Percentiles rank a stretch among this genome's conserved stretches.
These are phyloP conservation scores for Pachyuromys duprasi DNA, from an alignment of 2,797 vertebrate genomes.

Conservation along the genomic window DNA sequence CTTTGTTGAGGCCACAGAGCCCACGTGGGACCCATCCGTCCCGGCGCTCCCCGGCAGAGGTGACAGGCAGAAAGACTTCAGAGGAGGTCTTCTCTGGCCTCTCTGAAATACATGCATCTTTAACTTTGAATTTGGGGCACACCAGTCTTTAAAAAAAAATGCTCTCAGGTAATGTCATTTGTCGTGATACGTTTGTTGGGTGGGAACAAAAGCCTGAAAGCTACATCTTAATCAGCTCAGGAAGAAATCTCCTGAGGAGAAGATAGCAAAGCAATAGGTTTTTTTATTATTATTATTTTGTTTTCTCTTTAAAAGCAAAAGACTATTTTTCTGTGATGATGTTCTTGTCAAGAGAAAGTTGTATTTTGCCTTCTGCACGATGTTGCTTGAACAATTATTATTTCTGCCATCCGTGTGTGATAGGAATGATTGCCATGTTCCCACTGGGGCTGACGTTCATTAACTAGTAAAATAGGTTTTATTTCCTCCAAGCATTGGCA, in stretches of 20 bases:
- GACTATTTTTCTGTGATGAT: background rate
- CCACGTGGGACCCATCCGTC: background rate
- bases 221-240: slow-evolving; percentile 21
- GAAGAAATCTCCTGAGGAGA: slow-evolving; percentile 55
- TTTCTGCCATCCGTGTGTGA: slow-evolving; percentile 56
- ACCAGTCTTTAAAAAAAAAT: background rate
- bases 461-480: slow-evolving; percentile 60
- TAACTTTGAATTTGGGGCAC: slow-evolving; percentile 18
- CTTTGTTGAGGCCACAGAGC: background rate
- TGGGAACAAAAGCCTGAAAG: slow-evolving; percentile 38
- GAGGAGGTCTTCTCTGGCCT: slow-evolving; percentile 14
- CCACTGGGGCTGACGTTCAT: slow-evolving; percentile 13
- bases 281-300: background rate
- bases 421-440: slow-evolving; percentile 13
- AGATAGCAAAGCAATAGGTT: slow-evolving; percentile 43
- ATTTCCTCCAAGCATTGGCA: slow-evolving; percentile 69
- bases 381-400: slow-evolving; percentile 65
- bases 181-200: background rate
- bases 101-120: slow-evolving; percentile 43
- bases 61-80: slow-evolving; percentile 3
- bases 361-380: slow-evolving; percentile 64
- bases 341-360: slow-evolving; percentile 59
- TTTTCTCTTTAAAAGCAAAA: slow-evolving; percentile 69
- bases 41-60: background rate
- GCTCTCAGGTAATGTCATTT: background rate